Conservation (phyloP, 30 jellyfish, hydroid and myxozoan genomes). For the Chironex yamaguchii region DNA sequence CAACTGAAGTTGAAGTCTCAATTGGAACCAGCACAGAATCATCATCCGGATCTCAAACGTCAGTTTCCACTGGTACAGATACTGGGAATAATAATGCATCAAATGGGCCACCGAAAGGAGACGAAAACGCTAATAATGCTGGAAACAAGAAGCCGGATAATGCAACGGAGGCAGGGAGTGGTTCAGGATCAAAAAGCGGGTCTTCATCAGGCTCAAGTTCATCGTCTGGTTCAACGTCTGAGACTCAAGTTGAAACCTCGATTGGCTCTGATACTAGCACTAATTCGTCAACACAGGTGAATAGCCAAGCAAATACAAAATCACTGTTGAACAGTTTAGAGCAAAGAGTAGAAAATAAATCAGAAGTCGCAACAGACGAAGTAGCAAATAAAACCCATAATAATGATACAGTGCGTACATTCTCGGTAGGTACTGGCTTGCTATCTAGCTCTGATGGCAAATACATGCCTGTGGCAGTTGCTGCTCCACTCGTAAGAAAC, state of each 20-base stretch:
- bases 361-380: constrained; percentile 16
- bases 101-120: not conserved
- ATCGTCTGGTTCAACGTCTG: not conserved
- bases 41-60: not conserved
- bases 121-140: not conserved
- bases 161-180: not conserved
- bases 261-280: not conserved
- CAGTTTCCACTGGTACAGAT: not conserved
- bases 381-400: constrained; percentile 55
- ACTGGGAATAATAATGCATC: not conserved
- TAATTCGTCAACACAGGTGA: too few relatives aligned
- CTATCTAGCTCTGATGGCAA: too few relatives aligned
- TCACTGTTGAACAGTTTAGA: too few relatives aligned
- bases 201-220: not conserved
- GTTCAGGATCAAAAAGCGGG: not conserved
- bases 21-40: not conserved
- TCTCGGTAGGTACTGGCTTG: too few relatives aligned
- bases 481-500: too few relatives aligned
- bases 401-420: not conserved
- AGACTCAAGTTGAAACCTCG: not conserved
- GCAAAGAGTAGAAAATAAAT: not conserved
- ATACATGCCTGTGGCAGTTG: too few relatives aligned
- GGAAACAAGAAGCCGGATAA: not conserved
- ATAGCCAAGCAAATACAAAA: too few relatives aligned
- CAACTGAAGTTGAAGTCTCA: not conserved